Base-by-base conservation (phyloP, 2,113 vertebrate species). In the Brachirus orientalis region DNA sequence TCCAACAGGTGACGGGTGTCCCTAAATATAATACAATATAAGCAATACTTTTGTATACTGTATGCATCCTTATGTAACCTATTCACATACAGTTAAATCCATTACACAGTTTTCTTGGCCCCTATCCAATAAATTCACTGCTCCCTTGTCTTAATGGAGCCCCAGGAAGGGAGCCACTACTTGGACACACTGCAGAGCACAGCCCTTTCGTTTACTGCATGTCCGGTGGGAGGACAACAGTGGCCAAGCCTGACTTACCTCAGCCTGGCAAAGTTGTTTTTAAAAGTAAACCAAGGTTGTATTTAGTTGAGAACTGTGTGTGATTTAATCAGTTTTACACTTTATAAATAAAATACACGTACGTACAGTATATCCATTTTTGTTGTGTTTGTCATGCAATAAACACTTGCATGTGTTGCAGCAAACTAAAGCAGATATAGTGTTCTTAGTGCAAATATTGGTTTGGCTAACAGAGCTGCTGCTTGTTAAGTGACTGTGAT, bases 81-180 rank as follows among this genome's bases (percentile, higher is more conserved):
- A 60, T 51, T 71, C 63, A 55, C 70, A 81, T 83, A 64, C 51
- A 61, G 75, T 69, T 86, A 78, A 71, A 84, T 76, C 76, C 71
- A 73, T 89, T 81, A 73, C 58, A 69, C 70, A 80, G 56, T 80
- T 75, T 62, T 74, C 85, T 85, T 79, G 90, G 85, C 77, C 55
- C 9, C 1, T 28, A 33, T 77, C 84, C 84, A 90, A 82, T n/a
- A 72, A 53, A 60, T 72, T 68, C 63, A 75, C 51, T 83, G 70
- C 75, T 75, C 66, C 68, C 60, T 71, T n/a, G 71, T 76, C 60
- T 79, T 79, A 82, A 69, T 13, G 70, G 73, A 90, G 75, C 76
- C 76, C 68, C 65, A 71, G 72, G 77, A 84, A 76, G 83, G 81
- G 63, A 88, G 82, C 82, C 84, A 58, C 61, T 70, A 81, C 77